phyloP scores from a whole-genome alignment of 2,888 invertebrate genomes.

The Ptychoptera contaminata region DNA sequence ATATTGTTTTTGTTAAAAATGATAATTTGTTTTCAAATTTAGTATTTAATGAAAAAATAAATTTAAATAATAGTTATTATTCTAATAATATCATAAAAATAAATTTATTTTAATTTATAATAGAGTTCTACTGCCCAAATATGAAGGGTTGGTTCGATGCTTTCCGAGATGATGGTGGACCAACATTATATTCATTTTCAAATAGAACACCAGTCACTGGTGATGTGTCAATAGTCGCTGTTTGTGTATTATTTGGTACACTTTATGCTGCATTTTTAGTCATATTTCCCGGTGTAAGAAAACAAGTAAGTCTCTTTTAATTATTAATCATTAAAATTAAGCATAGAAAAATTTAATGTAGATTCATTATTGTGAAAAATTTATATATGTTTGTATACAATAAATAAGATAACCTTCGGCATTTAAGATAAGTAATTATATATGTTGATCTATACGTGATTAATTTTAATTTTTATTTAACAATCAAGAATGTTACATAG shows the following conservation, averaged over 20 bases:
- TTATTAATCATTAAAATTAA: background rate
- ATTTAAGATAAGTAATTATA: too few species aligned
- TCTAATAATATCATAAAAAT: too few species aligned
- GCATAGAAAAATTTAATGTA: too few species aligned
- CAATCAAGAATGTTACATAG: too few species aligned
- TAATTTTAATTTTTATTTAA: too few species aligned
- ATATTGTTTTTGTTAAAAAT: too few species aligned
- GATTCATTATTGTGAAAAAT: too few species aligned
- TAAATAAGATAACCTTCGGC: too few species aligned
- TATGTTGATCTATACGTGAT: too few species aligned
- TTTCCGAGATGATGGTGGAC: constrained; percentile 91
- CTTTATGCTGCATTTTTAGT: constrained; percentile 88
- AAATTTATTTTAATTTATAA: background rate
- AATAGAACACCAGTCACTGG: constrained; percentile 92
- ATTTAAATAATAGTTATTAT: too few species aligned
- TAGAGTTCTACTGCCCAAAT: constrained; percentile 28
- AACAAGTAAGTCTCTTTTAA: constrained; percentile 49
- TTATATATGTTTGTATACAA: background rate
- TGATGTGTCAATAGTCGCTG: constrained; percentile 75
- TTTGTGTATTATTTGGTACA: constrained; percentile 76
- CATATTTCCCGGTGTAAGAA: constrained; percentile 88
- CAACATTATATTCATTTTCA: constrained; percentile 87
- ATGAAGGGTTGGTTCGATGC: constrained; percentile 97
- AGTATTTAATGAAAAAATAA: too few species aligned
- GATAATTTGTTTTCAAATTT: too few species aligned